phyloP scores from a whole-genome alignment of 2,113 vertebrate species.

The Tichodroma muraria region DNA sequence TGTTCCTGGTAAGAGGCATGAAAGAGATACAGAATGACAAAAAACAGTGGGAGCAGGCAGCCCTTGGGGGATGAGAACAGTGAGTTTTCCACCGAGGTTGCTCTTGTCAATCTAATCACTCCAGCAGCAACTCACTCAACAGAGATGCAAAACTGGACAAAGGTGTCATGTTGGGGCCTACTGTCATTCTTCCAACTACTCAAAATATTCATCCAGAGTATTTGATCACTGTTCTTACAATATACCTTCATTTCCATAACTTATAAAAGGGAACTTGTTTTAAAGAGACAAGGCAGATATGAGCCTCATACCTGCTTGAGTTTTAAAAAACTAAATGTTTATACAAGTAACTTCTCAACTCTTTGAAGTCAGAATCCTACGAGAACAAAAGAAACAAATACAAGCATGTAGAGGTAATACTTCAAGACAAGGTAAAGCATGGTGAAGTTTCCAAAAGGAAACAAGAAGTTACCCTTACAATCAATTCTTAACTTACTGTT shows the following conservation, averaged over 20 bases:
- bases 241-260: fast-evolving
- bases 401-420: neutral
- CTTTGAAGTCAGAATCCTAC: neutral
- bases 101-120: neutral
- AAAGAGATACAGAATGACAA: neutral
- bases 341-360: neutral
- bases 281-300: neutral
- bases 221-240: neutral
- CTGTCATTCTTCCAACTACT: neutral
- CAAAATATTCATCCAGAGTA: neutral
- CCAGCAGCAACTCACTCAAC: neutral
- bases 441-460: neutral
- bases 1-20: neutral
- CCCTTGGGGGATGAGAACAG: neutral
- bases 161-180: neutral
- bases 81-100: neutral
- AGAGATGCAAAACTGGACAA: neutral
- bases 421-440: neutral
- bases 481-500: neutral
- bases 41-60: neutral
- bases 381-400: neutral
- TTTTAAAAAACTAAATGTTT: neutral
- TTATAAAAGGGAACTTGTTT: neutral
- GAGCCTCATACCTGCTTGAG: neutral
- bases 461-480: neutral